Evolutionary conservation across 2,888 invertebrate genomes (phyloP).

Genomic region (Phalera bucephala): DNA sequence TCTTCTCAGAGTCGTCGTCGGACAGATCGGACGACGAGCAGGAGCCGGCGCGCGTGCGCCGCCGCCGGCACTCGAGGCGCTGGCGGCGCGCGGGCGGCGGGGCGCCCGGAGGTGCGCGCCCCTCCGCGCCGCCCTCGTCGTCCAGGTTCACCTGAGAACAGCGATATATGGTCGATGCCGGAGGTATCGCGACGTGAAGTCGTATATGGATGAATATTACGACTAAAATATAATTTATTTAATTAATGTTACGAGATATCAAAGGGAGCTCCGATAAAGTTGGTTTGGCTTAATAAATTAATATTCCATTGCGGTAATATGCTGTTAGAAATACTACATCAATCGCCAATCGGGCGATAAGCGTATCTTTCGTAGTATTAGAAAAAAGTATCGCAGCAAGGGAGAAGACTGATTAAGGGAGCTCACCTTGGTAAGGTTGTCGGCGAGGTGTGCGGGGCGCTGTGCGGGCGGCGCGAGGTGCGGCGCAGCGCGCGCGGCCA

Average conservation of each 20-base stretch:
- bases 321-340: too few species aligned
- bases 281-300: not conserved
- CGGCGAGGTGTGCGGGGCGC: slow-evolving; percentile 81
- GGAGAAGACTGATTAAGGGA: not conserved
- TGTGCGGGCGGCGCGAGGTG: slow-evolving; percentile 81
- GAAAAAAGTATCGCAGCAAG: too few species aligned
- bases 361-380: too few species aligned
- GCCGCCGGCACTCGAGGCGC: slow-evolving; percentile 63
- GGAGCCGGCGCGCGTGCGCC: slow-evolving; percentile 85
- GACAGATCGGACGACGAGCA: slow-evolving; percentile 98
- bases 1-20: slow-evolving; percentile 94
- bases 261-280: too few species aligned
- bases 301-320: too few species aligned
- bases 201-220: too few species aligned
- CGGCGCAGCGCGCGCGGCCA: slow-evolving; percentile 85
- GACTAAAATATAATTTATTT: too few species aligned
- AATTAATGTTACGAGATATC: too few species aligned
- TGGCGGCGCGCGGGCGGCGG: slow-evolving; percentile 62
- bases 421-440: slow-evolving; percentile 79
- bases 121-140: slow-evolving; percentile 48
- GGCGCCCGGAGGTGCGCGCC: too few species aligned
- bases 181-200: too few species aligned
- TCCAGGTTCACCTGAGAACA: slow-evolving; percentile 53
- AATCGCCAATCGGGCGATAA: too few species aligned
- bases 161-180: slow-evolving; percentile 8